These are phyloP conservation scores for Epizoanthus illoricatus DNA, from an alignment of 92 coral and sea anemone genomes.

Conservation along the genomic window DNA sequence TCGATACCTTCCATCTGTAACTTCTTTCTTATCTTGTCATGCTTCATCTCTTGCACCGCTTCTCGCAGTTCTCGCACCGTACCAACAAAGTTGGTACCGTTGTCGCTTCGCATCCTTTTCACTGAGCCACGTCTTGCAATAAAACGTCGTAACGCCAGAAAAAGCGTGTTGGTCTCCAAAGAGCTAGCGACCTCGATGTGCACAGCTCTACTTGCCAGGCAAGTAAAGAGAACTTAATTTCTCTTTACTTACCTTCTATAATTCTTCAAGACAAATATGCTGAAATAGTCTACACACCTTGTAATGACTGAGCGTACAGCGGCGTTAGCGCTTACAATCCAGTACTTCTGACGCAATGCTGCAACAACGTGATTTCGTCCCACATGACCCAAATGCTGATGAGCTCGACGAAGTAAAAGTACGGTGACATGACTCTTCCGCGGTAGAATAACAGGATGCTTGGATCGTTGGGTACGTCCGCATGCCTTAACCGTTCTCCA, in stretches of 20 bases:
- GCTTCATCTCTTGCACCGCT: slow-evolving; percentile 56
- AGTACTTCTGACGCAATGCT: slow-evolving; percentile 54
- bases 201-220: slow-evolving; percentile 59
- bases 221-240: too few relatives aligned
- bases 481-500: slow-evolving; percentile 64
- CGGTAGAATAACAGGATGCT: slow-evolving; percentile 41
- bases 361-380: slow-evolving; percentile 69
- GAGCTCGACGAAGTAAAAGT: slow-evolving; percentile 38
- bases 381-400: slow-evolving; percentile 57
- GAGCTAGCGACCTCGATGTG: slow-evolving; percentile 63
- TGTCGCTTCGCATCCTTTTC: slow-evolving; percentile 48
- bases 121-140: slow-evolving; percentile 62
- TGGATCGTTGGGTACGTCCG: slow-evolving; percentile 60
- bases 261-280: slow-evolving; percentile 50
- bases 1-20: slow-evolving; percentile 37
- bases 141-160: slow-evolving; percentile 57
- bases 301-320: slow-evolving; percentile 57
- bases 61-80: too few relatives aligned
- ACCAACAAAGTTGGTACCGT: slow-evolving; percentile 62
- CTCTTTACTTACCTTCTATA: slow-evolving; percentile 51
- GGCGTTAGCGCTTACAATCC: slow-evolving; percentile 54
- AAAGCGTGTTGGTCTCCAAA: slow-evolving; percentile 55
- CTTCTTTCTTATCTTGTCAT: slow-evolving; percentile 41
- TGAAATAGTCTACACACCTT: too few relatives aligned
- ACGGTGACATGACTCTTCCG: too few relatives aligned